Evolutionary conservation across 2,888 invertebrate species (phyloP), one percentile per base, ranked within the genome.

Genomic region (Habroteleia sp.): DNA sequence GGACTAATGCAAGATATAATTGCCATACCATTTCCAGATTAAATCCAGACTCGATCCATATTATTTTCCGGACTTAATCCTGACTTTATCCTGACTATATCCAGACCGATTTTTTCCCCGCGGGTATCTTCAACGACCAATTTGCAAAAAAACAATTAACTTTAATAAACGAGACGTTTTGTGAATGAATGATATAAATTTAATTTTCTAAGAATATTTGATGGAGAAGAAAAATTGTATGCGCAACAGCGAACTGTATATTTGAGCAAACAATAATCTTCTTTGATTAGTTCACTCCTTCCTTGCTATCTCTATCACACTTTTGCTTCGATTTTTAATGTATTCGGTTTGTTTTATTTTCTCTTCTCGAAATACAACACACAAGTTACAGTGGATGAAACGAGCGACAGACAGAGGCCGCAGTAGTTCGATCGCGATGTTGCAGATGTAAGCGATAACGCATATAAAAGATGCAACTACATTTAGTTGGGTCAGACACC

Each of bases 391-490:
- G 52, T 74, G 65, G 63, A 72, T 54, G 73, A 77, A 78, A 75
- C 50, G 73, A 75, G 56, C 71, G 68, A 60, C 74, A 63, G 50
- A 63, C 75, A 31, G 69, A 58, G 65, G 69, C 66, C 62, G 58
- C 66, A 72, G 75, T 76, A 71, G 71, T 62, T 74, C 72, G 72
- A 72, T 74, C 54, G 74, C 72, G 74, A 73, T 76, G 78, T 48
- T 78, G 77, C 78, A 84, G 84, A 83, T 83, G 84, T 79, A 78
- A 81, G 81, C 82, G 86, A 86, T 85, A 85, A 82, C 80, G 81
- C 81, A 84, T 81, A 85, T 84, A 86, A 85, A 84, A 82, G 85
- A 82, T 83, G 85, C 83, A 85, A 84, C 84, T 85, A 83, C 85
- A 84, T 86, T 85, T 81, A 83, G 83, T 82, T 82, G 79, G 83